A percentile compares a stretch with the other conserved stretches of the same genome.
Conservation (phyloP, 2,888 invertebrate species). For the Sarcophaga variegata region DNA sequence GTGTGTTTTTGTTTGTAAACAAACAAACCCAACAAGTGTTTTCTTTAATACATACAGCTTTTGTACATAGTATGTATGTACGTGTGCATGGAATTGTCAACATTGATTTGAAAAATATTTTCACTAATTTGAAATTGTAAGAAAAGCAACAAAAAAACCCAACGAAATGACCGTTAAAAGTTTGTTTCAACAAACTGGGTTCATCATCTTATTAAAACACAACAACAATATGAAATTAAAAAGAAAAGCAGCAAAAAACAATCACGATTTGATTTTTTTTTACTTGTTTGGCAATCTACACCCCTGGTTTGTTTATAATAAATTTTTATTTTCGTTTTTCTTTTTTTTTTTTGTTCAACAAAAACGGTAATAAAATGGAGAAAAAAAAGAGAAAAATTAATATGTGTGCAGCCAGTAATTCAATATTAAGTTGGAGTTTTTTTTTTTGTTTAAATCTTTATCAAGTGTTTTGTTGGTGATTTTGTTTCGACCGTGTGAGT, state of each 20-base stretch:
- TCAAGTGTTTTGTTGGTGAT: conserved; percentile 26
- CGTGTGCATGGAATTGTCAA: neutral
- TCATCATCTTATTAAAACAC: conserved; percentile 8
- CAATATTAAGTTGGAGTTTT: conserved; percentile 44
- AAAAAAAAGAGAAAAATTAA: neutral
- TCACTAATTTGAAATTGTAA: conserved; percentile 1
- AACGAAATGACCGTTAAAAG: conserved; percentile 10
- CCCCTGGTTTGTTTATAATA: conserved; percentile 34
- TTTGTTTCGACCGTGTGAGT: conserved; percentile 31
- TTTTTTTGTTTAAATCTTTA: conserved; percentile 20
- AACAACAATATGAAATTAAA: neutral
- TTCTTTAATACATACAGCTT: too few relatives aligned
- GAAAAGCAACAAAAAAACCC: conserved; percentile 20
- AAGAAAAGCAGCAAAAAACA: neutral
- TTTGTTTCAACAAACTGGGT: conserved; percentile 16
- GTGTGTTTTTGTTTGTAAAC: neutral
- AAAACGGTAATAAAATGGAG: neutral
- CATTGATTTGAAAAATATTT: neutral
- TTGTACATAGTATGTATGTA: neutral
- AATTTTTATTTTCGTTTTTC: conserved; percentile 19
- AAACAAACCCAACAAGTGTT: neutral
- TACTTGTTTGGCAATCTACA: conserved; percentile 57
- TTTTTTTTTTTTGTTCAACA: neutral
- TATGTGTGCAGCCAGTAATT: conserved; percentile 31
- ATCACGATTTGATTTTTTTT: neutral